phyloP scores from a whole-genome alignment of 2,888 invertebrate species.

The Sinohyriopsis cumingii region DNA sequence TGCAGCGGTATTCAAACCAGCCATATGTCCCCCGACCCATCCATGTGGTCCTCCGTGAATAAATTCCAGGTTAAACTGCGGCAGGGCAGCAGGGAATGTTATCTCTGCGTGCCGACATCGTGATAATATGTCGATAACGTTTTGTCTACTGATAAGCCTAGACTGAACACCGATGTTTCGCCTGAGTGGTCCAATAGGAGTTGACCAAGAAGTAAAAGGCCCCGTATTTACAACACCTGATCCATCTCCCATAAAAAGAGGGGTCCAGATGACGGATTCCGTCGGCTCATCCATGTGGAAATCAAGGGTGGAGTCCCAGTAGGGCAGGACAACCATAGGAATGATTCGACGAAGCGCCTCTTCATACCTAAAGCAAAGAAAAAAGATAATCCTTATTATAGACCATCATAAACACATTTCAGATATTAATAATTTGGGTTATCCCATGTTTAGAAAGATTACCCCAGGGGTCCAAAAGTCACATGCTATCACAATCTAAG shows the following conservation, averaged over 20 bases:
- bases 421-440: too few species aligned
- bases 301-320: constrained; percentile 52
- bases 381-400: background rate
- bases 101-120: constrained; percentile 16
- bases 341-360: constrained; percentile 47
- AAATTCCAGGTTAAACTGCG: constrained; percentile 43
- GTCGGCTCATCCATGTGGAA: constrained; percentile 39
- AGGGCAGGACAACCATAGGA: constrained; percentile 45
- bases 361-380: constrained; percentile 42
- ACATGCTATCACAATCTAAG: too few species aligned
- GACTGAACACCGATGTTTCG: too few species aligned
- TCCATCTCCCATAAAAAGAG: constrained; percentile 40
- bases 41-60: constrained; percentile 43
- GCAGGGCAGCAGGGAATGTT: constrained; percentile 21
- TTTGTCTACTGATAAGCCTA: too few species aligned
- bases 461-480: too few species aligned
- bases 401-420: too few species aligned
- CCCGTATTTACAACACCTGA: constrained; percentile 45
- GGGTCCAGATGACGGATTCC: constrained; percentile 46
- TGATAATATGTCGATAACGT: background rate
- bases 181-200: constrained; percentile 12
- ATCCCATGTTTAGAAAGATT: too few species aligned
- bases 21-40: constrained; percentile 53
- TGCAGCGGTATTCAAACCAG: constrained; percentile 30
- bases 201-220: constrained; percentile 41